A percentile compares a stretch with the other conserved stretches of the same genome.
Evolutionary conservation across 2,797 vertebrate genomes (phyloP).

Genomic region (Enteromius thamalakanensis): DNA sequence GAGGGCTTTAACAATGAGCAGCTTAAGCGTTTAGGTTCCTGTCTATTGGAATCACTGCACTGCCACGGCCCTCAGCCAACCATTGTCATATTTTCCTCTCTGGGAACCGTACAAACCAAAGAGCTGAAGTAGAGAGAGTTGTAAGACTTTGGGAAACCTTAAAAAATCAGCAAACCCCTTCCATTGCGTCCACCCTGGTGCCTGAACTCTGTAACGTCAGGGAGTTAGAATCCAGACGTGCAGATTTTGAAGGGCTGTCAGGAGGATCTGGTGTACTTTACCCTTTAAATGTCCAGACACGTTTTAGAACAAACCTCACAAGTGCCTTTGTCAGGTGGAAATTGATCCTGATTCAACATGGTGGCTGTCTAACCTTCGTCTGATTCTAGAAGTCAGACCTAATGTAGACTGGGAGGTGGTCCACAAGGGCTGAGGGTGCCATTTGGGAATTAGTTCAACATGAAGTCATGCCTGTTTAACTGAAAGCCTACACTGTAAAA

Average conservation of each 20-base stretch:
- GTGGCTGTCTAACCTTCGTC: background rate
- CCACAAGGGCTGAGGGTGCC: background rate
- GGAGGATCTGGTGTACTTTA: slow-evolving; percentile 18
- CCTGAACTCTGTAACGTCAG: slow-evolving; percentile 1
- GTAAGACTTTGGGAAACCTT: slow-evolving; percentile 16
- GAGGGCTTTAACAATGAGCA: slow-evolving; percentile 53
- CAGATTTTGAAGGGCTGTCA: slow-evolving; percentile 29
- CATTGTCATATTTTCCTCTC: slow-evolving; percentile 46
- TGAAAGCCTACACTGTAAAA: background rate
- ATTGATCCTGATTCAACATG: slow-evolving; percentile 16
- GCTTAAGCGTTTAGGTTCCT: slow-evolving; percentile 48
- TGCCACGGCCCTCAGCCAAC: slow-evolving; percentile 39
- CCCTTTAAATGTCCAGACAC: background rate
- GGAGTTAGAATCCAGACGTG: background rate
- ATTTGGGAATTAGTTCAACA: background rate
- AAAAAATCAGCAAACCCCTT: slow-evolving; percentile 21
- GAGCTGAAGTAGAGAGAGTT: background rate
- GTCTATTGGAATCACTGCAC: slow-evolving; percentile 39
- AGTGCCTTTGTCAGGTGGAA: slow-evolving; percentile 16
- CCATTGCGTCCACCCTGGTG: background rate
- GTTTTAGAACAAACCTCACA: slow-evolving; percentile 25
- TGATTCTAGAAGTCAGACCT: slow-evolving; percentile 8
- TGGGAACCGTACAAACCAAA: slow-evolving; percentile 29
- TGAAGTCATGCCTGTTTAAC: background rate
- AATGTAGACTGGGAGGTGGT: background rate